Conservation (phyloP, 2,113 vertebrate genomes). For the Pantherophis guttatus region DNA sequence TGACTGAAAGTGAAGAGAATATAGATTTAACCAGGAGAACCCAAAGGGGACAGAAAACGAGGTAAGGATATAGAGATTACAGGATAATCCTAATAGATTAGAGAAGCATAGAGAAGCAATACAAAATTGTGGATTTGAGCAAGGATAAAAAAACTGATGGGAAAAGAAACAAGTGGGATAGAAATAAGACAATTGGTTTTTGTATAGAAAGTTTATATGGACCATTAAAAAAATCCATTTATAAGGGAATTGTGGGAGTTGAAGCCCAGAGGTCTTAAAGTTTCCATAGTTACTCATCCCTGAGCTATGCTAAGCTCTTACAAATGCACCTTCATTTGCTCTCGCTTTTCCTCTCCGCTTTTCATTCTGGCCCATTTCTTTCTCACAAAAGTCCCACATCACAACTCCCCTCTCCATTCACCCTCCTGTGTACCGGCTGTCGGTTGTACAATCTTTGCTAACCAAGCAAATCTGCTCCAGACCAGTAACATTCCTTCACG, state of each 20-base stretch:
- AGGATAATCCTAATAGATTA: background rate
- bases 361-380: background rate
- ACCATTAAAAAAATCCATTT: background rate
- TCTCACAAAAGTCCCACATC: background rate
- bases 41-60: background rate
- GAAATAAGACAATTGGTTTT: background rate
- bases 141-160: background rate
- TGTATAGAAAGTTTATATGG: background rate
- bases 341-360: fast-evolving
- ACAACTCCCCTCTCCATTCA: background rate
- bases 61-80: background rate
- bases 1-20: background rate
- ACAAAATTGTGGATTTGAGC: background rate
- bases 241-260: background rate
- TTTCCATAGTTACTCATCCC: background rate
- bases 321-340: too few species aligned
- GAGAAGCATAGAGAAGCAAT: background rate
- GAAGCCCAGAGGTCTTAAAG: background rate
- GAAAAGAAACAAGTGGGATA: background rate
- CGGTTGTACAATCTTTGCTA: constrained; percentile 37
- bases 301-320: background rate
- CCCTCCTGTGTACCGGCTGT: background rate
- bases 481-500: constrained; percentile 55
- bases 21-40: background rate
- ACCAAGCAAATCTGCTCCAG: constrained; percentile 61